These are phyloP conservation scores for Phthorimaea operculella DNA, from an alignment of 1,140 invertebrate species.

Conservation along the genomic window DNA sequence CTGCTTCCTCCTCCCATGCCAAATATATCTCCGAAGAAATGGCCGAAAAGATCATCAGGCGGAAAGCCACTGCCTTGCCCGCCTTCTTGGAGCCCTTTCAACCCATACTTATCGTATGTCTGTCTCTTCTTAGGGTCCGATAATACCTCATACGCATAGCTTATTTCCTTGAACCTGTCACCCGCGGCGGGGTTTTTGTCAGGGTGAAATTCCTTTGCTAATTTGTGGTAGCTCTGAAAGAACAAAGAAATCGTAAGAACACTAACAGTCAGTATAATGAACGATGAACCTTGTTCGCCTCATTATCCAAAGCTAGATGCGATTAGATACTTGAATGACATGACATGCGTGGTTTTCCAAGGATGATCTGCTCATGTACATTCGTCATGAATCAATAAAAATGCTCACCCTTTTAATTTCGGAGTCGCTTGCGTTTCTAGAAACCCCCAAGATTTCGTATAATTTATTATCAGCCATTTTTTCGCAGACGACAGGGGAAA, in stretches of 20 bases:
- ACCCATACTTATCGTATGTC: conserved; percentile 80
- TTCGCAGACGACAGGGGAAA: conserved; percentile 23
- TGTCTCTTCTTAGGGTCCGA: conserved; percentile 77
- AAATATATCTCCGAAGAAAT: conserved; percentile 75
- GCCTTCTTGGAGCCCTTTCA: conserved; percentile 84
- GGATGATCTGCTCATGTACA: neutral
- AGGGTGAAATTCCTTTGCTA: conserved; percentile 90
- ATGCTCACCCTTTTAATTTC: conserved; percentile 90
- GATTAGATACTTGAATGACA: neutral
- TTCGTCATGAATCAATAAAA: neutral
- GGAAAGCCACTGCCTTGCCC: conserved; percentile 69
- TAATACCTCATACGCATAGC: conserved; percentile 87
- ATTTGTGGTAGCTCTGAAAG: conserved; percentile 81
- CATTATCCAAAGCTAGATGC: neutral
- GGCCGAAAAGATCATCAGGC: conserved; percentile 72
- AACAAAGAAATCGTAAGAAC: conserved; percentile 26
- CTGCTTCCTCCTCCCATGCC: conserved; percentile 70
- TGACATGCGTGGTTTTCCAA: conserved; percentile 4
- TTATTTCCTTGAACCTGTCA: conserved; percentile 90
- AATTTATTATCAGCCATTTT: conserved; percentile 80
- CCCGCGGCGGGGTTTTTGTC: conserved; percentile 88
- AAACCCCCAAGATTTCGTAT: conserved; percentile 85
- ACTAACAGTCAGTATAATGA: conserved; percentile 11
- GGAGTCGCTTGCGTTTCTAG: conserved; percentile 76
- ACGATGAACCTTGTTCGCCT: conserved; percentile 9